These are phyloP conservation scores for Neotoxoptera formosana DNA, from an alignment of 1,140 invertebrate genomes.

Conservation along the genomic window DNA sequence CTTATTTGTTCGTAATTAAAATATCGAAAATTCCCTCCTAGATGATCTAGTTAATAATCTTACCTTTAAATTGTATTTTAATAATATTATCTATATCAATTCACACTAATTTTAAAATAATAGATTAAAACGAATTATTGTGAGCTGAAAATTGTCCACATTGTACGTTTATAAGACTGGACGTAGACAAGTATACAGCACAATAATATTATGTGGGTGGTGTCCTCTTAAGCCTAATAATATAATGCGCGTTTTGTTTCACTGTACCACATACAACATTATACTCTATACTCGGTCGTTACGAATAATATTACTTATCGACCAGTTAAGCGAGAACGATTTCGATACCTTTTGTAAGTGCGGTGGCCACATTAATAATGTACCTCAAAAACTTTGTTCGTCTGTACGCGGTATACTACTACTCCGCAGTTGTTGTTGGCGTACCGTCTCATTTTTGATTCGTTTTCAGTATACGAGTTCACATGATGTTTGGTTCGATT, in stretches of 20 bases:
- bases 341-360: background rate
- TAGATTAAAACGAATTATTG: no score
- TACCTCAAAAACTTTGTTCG: background rate
- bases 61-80: no score
- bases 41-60: no score
- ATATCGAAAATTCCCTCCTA: no score
- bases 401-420: background rate
- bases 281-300: background rate
- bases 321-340: background rate
- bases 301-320: background rate
- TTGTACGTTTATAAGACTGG: background rate
- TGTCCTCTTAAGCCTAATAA: background rate
- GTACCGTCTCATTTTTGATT: background rate
- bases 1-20: no score
- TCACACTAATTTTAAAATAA: no score
- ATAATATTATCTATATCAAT: no score
- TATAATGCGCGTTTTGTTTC: background rate
- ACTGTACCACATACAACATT: background rate
- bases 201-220: no score
- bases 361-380: background rate
- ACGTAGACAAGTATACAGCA: background rate
- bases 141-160: no score
- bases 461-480: background rate
- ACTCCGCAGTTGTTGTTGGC: background rate
- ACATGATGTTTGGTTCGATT: background rate